Evolutionary conservation across 2,113 vertebrate species (phyloP).

Genomic region (Acrocephalus kingi): DNA sequence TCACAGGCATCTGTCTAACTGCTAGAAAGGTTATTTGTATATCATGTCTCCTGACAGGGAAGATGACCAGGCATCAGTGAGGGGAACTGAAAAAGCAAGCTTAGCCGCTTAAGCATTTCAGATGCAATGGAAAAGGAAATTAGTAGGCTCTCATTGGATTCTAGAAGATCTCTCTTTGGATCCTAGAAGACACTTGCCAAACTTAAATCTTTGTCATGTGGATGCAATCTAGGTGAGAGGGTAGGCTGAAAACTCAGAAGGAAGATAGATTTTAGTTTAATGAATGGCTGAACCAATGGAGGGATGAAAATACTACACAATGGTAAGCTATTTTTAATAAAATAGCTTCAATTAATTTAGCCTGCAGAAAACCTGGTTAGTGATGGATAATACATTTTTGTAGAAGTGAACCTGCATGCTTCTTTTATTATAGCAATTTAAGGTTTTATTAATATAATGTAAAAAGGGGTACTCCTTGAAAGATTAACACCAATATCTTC

Average conservation of each 20-base stretch:
- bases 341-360: neutral
- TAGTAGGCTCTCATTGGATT: neutral
- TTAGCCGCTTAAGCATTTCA: neutral
- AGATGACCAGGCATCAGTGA: neutral
- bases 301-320: neutral
- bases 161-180: neutral
- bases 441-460: neutral
- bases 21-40: neutral
- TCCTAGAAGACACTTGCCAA: neutral
- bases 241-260: neutral
- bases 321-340: neutral
- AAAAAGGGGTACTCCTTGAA: neutral
- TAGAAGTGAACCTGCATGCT: neutral
- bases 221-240: neutral
- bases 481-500: neutral
- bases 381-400: neutral
- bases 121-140: neutral
- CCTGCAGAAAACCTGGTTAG: neutral
- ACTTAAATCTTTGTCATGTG: neutral
- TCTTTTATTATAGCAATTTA: neutral
- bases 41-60: neutral
- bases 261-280: neutral
- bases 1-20: neutral
- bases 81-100: neutral
- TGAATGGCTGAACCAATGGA: neutral